These are phyloP conservation scores for Drosophila longiperda DNA, from an alignment of 2,888 invertebrate genomes.

Conservation along the genomic window DNA sequence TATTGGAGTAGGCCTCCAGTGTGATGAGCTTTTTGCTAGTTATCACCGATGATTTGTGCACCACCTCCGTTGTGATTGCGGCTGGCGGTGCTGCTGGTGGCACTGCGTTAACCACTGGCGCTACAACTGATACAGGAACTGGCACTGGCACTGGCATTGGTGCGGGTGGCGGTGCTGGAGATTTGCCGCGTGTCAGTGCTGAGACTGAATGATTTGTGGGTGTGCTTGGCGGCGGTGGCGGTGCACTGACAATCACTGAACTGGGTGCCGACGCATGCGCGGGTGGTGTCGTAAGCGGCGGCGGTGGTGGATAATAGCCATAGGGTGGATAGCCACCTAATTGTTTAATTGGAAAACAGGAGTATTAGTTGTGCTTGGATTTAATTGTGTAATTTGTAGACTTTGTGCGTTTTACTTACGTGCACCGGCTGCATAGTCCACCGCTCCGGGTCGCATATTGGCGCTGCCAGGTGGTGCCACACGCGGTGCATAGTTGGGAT, in stretches of 20 bases:
- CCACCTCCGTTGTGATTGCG: slow-evolving; percentile 47
- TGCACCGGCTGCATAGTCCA: slow-evolving; percentile 78
- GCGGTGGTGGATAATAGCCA: slow-evolving; percentile 83
- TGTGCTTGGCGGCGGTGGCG: slow-evolving; percentile 68
- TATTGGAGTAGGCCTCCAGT: slow-evolving; percentile 81
- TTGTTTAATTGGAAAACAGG: too few relatives aligned
- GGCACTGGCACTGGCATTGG: slow-evolving; percentile 26
- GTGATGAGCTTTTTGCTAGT: slow-evolving; percentile 82
- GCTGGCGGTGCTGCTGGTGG: slow-evolving; percentile 27
- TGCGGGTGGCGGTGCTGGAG: slow-evolving; percentile 42
- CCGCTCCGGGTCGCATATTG: slow-evolving; percentile 70
- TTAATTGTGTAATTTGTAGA: not conserved
- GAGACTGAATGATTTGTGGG: slow-evolving; percentile 82
- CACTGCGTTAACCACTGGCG: slow-evolving; percentile 14
- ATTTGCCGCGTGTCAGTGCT: slow-evolving; percentile 66
- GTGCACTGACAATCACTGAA: slow-evolving; percentile 78
- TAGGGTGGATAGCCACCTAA: slow-evolving; percentile 78
- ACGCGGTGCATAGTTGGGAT: slow-evolving; percentile 82
- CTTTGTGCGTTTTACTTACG: slow-evolving; percentile 65
- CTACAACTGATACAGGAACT: slow-evolving; percentile 2
- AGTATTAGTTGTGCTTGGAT: not conserved
- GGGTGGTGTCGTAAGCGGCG: slow-evolving; percentile 75
- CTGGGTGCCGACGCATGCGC: slow-evolving; percentile 66
- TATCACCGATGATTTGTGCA: slow-evolving; percentile 65
- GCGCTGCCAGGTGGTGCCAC: slow-evolving; percentile 70